A percentile compares a stretch with the other conserved stretches of the same genome.
Evolutionary conservation across 2,113 vertebrate species (phyloP).

Genomic region (Theristicus caerulescens): DNA sequence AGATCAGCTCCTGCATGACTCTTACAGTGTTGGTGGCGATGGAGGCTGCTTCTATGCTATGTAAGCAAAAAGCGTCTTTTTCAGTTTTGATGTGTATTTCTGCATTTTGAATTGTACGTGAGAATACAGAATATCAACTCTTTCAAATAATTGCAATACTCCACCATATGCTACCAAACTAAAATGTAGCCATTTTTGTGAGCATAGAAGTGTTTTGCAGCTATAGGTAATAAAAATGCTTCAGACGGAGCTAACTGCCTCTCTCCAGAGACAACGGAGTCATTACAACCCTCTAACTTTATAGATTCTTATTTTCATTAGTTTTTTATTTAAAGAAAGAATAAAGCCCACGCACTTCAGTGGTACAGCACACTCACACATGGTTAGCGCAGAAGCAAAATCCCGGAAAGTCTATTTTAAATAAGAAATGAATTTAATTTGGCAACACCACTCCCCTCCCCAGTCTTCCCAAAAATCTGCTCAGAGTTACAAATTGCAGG

Average conservation of each 20-base stretch:
- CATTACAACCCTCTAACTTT: not conserved
- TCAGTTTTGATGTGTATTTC: not conserved
- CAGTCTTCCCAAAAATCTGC: not conserved
- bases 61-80: not conserved
- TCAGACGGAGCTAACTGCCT: not conserved
- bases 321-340: constrained; percentile 2
- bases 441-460: not conserved
- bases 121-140: not conserved
- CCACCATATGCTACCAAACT: not conserved
- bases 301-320: not conserved
- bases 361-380: not conserved
- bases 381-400: not conserved
- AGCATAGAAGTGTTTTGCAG: not conserved
- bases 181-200: rapidly evolving
- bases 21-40: rapidly evolving
- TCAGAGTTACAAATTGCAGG: not conserved
- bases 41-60: not conserved
- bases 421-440: not conserved
- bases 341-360: not conserved
- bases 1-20: not conserved
- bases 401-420: not conserved
- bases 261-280: not conserved
- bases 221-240: not conserved
- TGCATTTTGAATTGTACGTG: not conserved
- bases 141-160: not conserved